Conservation (phyloP, 2,888 invertebrate species). For the Sclerodermus sp. region DNA sequence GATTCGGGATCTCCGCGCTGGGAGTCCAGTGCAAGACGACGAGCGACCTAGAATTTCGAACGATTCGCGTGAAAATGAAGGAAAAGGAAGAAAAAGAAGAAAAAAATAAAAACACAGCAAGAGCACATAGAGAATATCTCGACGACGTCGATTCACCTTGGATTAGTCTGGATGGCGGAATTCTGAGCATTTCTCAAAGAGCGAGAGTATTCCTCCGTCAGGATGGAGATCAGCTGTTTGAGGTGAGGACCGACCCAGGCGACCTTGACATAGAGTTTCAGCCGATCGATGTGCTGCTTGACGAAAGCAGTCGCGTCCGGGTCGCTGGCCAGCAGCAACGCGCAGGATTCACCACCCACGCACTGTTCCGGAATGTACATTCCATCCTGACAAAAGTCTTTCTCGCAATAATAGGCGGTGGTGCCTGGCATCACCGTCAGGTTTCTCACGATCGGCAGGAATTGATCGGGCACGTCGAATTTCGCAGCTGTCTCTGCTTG, state of each 20-base stretch:
- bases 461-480: conserved; percentile 58
- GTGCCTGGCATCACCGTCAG: conserved; percentile 41
- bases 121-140: too few relatives aligned
- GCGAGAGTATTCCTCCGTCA: conserved; percentile 53
- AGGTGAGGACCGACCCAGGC: conserved; percentile 71
- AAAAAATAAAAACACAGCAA: too few relatives aligned
- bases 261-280: conserved; percentile 67
- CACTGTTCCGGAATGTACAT: conserved; percentile 66
- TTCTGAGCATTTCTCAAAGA: too few relatives aligned
- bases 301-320: conserved; percentile 62
- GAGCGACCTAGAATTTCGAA: conserved; percentile 60
- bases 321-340: conserved; percentile 60
- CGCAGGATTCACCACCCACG: conserved; percentile 29
- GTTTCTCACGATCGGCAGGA: conserved; percentile 44
- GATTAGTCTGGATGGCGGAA: too few relatives aligned
- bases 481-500: conserved; percentile 56
- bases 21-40: conserved; percentile 72
- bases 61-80: too few relatives aligned
- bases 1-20: conserved; percentile 63
- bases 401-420: conserved; percentile 57
- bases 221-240: conserved; percentile 47
- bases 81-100: too few relatives aligned
- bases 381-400: conserved; percentile 60
- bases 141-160: too few relatives aligned
- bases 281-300: conserved; percentile 63